A percentile compares a stretch with the other conserved stretches of the same genome.
phyloP scores from a whole-genome alignment of 2,888 invertebrate species.

The Eupsilia transversa region DNA sequence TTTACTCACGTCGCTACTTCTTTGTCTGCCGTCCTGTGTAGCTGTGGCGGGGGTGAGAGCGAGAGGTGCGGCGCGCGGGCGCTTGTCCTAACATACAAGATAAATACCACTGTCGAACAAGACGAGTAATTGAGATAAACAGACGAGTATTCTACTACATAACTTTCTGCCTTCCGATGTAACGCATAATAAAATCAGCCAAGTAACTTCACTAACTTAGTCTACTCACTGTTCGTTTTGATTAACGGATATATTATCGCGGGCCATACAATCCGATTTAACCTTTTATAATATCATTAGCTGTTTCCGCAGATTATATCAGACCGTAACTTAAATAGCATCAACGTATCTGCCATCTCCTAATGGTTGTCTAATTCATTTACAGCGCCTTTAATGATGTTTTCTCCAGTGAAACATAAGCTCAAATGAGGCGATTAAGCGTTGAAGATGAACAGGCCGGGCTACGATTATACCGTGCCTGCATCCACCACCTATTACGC shows the following conservation, averaged over 20 bases:
- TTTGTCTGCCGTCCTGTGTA: conserved; percentile 81
- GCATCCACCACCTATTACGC: conserved; percentile 87
- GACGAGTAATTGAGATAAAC: conserved; percentile 88
- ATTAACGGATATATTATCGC: conserved; percentile 47
- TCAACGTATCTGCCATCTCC: conserved; percentile 68
- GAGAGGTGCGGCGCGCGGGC: conserved; percentile 65
- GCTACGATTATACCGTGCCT: conserved; percentile 89
- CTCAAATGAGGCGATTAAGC: conserved; percentile 87
- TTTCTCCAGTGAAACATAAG: conserved; percentile 79
- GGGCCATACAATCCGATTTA: conserved; percentile 50
- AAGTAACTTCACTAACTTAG: conserved; percentile 80
- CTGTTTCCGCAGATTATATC: conserved; percentile 48
- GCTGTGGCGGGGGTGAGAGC: conserved; percentile 65
- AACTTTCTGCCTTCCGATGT: conserved; percentile 82
- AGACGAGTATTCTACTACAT: conserved; percentile 84
- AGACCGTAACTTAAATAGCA: conserved; percentile 73
- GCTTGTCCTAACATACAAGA: conserved; percentile 85
- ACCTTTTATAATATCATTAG: conserved; percentile 58
- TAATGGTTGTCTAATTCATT: conserved; percentile 64
- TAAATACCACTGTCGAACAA: conserved; percentile 86
- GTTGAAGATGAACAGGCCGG: conserved; percentile 90
- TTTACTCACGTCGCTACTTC: conserved; percentile 85
- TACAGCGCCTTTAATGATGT: conserved; percentile 74
- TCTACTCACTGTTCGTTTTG: conserved; percentile 54
- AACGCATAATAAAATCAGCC: conserved; percentile 83